Conservation (phyloP, 1,140 invertebrate genomes). For the Fopius arisanus region DNA sequence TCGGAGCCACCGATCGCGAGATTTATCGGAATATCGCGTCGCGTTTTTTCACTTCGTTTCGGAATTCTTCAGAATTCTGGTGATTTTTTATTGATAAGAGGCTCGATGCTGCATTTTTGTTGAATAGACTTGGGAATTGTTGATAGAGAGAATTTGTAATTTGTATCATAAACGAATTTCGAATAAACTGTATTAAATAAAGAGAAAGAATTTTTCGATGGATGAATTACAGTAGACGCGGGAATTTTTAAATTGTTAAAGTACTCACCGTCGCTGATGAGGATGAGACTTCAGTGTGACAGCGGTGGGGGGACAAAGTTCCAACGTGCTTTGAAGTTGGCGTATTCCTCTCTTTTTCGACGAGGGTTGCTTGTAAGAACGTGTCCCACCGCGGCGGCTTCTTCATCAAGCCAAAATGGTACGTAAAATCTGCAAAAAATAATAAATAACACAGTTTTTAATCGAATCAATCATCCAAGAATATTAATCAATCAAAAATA, state of each 20-base stretch:
- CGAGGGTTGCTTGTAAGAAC: slow-evolving; percentile 24
- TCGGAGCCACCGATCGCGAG: not conserved
- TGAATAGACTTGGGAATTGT: not conserved
- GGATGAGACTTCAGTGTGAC: too few species aligned
- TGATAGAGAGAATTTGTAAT: not conserved
- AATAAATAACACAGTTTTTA: not conserved
- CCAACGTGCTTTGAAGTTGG: not conserved
- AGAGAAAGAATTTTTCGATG: too few species aligned
- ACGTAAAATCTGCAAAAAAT: not conserved
- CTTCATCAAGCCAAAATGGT: slow-evolving; percentile 30
- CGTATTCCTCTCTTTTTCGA: slow-evolving; percentile 21
- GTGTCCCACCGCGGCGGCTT: slow-evolving; percentile 28
- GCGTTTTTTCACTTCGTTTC: not conserved
- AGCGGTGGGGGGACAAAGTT: not conserved
- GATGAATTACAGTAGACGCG: too few species aligned
- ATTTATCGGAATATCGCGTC: not conserved
- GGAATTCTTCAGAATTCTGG: not conserved
- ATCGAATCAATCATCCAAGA: not conserved
- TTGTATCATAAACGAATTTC: not conserved
- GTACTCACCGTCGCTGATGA: too few species aligned
- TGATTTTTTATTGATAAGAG: not conserved
- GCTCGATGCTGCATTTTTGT: not conserved
- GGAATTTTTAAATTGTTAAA: too few species aligned
- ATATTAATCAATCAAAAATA: not conserved
- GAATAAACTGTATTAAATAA: not conserved